A percentile compares a stretch with the other conserved stretches of the same genome.
Evolutionary conservation across 2,888 invertebrate species (phyloP).

Genomic region (Meiosimyza decipiens): DNA sequence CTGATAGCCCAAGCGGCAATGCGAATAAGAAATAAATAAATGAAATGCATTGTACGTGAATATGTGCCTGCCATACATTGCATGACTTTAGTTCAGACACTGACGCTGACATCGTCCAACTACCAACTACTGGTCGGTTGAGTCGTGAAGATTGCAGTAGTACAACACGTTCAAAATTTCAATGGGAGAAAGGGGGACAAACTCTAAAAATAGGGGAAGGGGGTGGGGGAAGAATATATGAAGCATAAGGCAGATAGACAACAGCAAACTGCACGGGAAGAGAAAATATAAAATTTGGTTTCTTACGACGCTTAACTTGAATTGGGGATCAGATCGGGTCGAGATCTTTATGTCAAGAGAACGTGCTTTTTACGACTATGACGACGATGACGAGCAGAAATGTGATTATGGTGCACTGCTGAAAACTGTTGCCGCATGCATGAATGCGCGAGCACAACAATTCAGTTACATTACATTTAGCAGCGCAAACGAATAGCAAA

Average conservation of each 20-base stretch:
- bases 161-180: no score
- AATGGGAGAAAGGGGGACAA: no score
- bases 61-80: background rate
- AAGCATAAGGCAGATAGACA: no score
- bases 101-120: background rate
- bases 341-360: conserved; percentile 35
- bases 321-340: conserved; percentile 35
- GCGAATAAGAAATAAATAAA: conserved; percentile 26
- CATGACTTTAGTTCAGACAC: no score
- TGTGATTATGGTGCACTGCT: background rate
- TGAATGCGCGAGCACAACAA: background rate
- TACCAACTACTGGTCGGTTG: background rate
- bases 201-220: background rate
- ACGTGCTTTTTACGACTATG: conserved; percentile 33
- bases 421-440: background rate
- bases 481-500: conserved; percentile 18
- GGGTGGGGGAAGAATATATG: background rate
- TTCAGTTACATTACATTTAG: conserved; percentile 12
- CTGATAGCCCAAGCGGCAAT: background rate
- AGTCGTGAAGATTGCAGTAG: no score
- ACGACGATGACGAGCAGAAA: background rate
- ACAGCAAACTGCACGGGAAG: no score
- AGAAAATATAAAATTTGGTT: conserved; percentile 18
- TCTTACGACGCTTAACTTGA: conserved; percentile 28
- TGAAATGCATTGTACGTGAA: conserved; percentile 26